These are phyloP conservation scores for Pygoscelis adeliae DNA, from an alignment of 2,113 vertebrate species.

Conservation along the genomic window DNA sequence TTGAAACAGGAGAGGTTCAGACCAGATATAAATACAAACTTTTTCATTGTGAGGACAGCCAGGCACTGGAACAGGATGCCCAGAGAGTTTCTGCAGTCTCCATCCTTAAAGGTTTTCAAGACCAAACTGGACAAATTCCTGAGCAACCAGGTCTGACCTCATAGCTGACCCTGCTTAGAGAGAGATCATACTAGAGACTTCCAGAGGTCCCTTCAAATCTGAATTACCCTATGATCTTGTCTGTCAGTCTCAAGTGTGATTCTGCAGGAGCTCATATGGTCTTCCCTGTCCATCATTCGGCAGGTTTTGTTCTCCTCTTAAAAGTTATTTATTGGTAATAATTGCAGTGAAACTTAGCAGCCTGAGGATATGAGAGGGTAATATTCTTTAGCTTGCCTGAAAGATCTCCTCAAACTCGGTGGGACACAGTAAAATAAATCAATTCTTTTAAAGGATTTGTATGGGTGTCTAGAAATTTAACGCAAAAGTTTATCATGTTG, in stretches of 20 bases:
- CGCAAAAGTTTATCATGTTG: neutral
- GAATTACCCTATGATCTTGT: neutral
- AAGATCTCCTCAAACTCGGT: neutral
- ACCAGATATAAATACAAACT: neutral
- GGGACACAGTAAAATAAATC: neutral
- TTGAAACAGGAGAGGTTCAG: neutral
- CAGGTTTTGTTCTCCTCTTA: constrained; percentile 4
- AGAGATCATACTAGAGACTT: neutral
- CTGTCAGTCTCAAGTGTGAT: neutral
- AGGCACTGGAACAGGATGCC: neutral
- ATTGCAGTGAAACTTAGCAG: neutral
- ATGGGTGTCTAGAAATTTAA: neutral
- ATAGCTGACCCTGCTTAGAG: neutral
- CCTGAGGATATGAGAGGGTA: neutral
- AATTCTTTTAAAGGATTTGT: neutral
- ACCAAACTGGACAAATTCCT: neutral
- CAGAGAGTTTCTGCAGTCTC: neutral
- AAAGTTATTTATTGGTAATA: neutral
- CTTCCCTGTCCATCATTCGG: neutral
- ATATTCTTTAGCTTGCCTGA: neutral
- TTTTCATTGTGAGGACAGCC: neutral
- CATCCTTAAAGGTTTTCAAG: neutral
- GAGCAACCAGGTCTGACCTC: neutral
- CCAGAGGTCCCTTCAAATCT: neutral
- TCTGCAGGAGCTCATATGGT: neutral